phyloP scores from a whole-genome alignment of 2,113 vertebrate genomes.

The Microcebus lehilahytsara region DNA sequence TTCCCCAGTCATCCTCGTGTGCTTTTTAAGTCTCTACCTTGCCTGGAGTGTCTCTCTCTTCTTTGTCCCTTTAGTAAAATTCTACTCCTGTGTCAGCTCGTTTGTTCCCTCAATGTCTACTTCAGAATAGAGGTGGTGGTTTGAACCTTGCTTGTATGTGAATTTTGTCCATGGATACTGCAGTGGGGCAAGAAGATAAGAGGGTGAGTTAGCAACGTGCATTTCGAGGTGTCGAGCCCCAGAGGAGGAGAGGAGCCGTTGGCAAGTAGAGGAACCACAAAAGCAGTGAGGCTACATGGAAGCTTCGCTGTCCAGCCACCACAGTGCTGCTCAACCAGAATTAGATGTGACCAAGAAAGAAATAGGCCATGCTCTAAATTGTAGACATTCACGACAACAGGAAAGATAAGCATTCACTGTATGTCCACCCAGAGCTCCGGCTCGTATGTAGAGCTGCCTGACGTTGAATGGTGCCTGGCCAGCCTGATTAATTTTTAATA shows the following conservation, averaged over 20 bases:
- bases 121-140: not conserved
- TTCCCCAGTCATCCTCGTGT: not conserved
- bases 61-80: not conserved
- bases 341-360: not conserved
- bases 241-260: not conserved
- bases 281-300: not conserved
- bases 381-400: not conserved
- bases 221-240: not conserved
- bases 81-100: not conserved
- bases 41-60: not conserved
- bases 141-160: not conserved
- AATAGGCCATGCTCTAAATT: not conserved
- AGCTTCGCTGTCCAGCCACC: not conserved
- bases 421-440: not conserved
- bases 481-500: conserved; percentile 74
- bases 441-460: conserved; percentile 1
- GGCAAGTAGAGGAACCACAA: not conserved
- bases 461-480: conserved; percentile 35
- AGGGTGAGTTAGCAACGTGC: not conserved
- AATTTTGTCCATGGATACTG: not conserved
- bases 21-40: not conserved
- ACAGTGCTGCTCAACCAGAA: not conserved
- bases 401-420: not conserved
- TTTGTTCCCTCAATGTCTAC: not conserved
- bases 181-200: not conserved